These are phyloP conservation scores for Lapara coniferarum DNA, from an alignment of 2,888 invertebrate genomes.

Conservation along the genomic window DNA sequence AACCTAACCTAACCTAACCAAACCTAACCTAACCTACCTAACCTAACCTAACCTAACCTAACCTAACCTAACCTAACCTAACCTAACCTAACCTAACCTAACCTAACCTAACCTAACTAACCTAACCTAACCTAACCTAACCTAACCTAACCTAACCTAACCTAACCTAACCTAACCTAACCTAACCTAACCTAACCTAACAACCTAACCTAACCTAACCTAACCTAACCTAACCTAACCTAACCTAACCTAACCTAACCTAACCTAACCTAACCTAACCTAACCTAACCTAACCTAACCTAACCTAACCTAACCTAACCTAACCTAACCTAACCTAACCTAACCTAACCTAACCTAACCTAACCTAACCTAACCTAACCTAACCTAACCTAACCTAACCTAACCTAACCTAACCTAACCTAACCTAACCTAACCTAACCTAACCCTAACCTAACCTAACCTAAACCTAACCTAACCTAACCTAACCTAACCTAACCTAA, in stretches of 20 bases:
- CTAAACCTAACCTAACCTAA: constrained; percentile 32
- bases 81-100: constrained; percentile 28
- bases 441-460: constrained; percentile 33
- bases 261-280: constrained; percentile 31
- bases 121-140: constrained; percentile 34
- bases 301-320: constrained; percentile 36
- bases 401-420: constrained; percentile 32
- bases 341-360: constrained; percentile 36
- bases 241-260: constrained; percentile 37
- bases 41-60: constrained; percentile 22
- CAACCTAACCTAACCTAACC: too few relatives aligned
- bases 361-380: constrained; percentile 35
- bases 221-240: constrained; percentile 36
- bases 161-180: constrained; percentile 33
- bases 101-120: constrained; percentile 24
- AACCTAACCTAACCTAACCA: too few relatives aligned
- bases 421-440: constrained; percentile 30
- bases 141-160: constrained; percentile 33
- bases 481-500: constrained; percentile 29
- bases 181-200: constrained; percentile 34
- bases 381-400: constrained; percentile 34
- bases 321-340: constrained; percentile 36
- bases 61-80: constrained; percentile 27
- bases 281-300: constrained; percentile 32
- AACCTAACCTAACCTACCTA: constrained; percentile 1